A percentile compares a stretch with the other conserved stretches of the same genome.
phyloP scores from a whole-genome alignment of 64 coral and sea anemone genomes.

The Pachyseris speciosa region DNA sequence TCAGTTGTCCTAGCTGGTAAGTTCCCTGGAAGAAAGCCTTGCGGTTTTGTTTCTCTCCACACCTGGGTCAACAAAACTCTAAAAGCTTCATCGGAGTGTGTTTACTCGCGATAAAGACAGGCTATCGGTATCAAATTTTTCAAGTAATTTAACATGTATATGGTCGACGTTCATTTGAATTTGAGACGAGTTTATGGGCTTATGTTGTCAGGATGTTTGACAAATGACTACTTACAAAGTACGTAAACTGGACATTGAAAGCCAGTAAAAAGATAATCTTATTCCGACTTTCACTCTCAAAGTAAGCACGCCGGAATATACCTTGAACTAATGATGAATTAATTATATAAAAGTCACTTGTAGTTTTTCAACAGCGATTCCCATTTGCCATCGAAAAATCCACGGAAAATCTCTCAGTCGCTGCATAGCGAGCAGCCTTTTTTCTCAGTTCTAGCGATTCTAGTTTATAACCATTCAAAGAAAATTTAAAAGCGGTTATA shows the following conservation, averaged over 20 bases:
- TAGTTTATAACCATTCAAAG: no score
- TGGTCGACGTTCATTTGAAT: neutral
- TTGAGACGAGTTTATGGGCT: constrained; percentile 9
- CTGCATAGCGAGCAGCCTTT: no score
- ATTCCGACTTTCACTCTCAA: neutral
- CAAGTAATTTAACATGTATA: constrained; percentile 15
- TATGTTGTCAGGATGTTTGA: constrained; percentile 13
- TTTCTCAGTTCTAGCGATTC: no score
- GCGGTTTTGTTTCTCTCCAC: neutral
- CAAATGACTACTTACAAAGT: neutral
- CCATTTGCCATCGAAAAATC: no score
- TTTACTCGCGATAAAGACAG: neutral
- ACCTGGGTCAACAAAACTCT: constrained; percentile 43
- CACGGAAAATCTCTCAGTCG: no score
- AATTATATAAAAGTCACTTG: no score
- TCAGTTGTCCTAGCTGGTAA: constrained; percentile 25
- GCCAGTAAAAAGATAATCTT: no score
- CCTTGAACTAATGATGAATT: no score
- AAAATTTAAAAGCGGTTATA: no score
- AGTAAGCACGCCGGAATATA: no score
- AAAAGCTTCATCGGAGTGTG: neutral
- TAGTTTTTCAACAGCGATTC: no score
- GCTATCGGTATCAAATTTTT: constrained; percentile 1
- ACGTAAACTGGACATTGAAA: neutral
- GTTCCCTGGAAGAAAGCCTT: constrained; percentile 15